These are phyloP conservation scores for Wiebesia pumilae DNA, from an alignment of 1,140 invertebrate genomes.

Conservation along the genomic window DNA sequence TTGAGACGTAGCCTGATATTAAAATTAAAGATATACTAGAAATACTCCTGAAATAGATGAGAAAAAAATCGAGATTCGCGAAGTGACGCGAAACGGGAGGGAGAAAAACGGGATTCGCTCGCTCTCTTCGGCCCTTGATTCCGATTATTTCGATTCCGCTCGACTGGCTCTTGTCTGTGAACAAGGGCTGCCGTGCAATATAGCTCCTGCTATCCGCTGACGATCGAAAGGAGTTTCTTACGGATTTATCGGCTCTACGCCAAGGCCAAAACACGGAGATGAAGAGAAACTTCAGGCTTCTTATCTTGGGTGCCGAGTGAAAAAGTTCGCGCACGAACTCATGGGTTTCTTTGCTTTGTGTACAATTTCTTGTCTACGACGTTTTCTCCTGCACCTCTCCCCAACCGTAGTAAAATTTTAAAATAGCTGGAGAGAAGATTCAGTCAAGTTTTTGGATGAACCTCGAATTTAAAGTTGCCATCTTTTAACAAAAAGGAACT, in stretches of 20 bases:
- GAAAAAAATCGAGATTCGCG: not conserved
- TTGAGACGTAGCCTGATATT: conserved; percentile 4
- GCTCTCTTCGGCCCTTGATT: not conserved
- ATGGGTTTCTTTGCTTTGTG: not conserved
- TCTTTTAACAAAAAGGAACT: not conserved
- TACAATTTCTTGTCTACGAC: not conserved
- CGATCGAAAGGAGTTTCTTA: conserved; percentile 29
- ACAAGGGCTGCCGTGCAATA: not conserved
- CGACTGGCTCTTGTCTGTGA: conserved; percentile 16
- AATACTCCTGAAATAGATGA: not conserved
- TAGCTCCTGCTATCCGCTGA: conserved; percentile 3
- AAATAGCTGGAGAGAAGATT: not conserved
- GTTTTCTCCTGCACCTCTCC: not conserved
- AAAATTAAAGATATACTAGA: conserved; percentile 48
- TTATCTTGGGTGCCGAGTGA: conserved; percentile 34
- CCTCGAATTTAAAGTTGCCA: no score
- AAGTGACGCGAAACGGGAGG: not conserved
- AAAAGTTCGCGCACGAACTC: conserved; percentile 30
- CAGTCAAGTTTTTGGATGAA: no score
- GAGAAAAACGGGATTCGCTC: not conserved
- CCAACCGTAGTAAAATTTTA: not conserved
- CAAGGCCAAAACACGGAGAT: not conserved
- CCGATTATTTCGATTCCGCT: conserved; percentile 25
- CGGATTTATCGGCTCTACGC: conserved; percentile 32
- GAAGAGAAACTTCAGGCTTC: not conserved